Base-by-base conservation (phyloP, 2,113 vertebrate species). In the Triplophysa siluroides region DNA sequence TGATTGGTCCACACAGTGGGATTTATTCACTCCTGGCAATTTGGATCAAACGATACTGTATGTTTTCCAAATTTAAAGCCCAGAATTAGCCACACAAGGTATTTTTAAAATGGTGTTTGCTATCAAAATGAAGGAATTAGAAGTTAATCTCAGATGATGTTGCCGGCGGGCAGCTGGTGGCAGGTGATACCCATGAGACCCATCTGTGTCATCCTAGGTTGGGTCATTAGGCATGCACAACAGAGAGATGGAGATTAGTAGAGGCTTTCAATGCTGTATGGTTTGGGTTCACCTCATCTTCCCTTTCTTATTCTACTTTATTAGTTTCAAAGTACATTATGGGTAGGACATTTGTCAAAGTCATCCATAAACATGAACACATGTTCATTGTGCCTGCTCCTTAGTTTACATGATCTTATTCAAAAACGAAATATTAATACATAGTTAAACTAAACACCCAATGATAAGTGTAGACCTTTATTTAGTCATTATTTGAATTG, bases 181-280 rank as follows among this genome's bases (percentile, higher is more conserved):
- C 71, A 63, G 72, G 71, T 63, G 73, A 74, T 69, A 52, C 65
- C 21, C 29, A 8, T 61, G 29, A 41, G 76, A n/a, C 23, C 76
- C 71, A 63, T 78, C 69, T 78, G 60, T 58, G 63, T 81, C 33
- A 29, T 26, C 77, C 47, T 43, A 38, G n/a, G 45, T 70, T 13
- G 58, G 81, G 54, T 64, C 64, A 79, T 83, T 69, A 54, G 18
- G 67, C 18, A 62, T 75, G 58, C 18, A n/a, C 9, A 41, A 12
- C 12, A 3, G 69, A 65, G 14, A 50, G 70, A 74, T 61, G 38
- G 62, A 63, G 54, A 75, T 60, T 56, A 83, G 14, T 64, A 54
- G 71, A 63, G 68, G 21, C 45, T 74, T 72, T 74, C 56, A 65
- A 26, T 56, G 47, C 78, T 58, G 64, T 69, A 75, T 79, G 77